Evolutionary conservation across 2,888 invertebrate genomes (phyloP), one percentile per base, ranked within the genome.

Genomic region (Nycteola revayana): DNA sequence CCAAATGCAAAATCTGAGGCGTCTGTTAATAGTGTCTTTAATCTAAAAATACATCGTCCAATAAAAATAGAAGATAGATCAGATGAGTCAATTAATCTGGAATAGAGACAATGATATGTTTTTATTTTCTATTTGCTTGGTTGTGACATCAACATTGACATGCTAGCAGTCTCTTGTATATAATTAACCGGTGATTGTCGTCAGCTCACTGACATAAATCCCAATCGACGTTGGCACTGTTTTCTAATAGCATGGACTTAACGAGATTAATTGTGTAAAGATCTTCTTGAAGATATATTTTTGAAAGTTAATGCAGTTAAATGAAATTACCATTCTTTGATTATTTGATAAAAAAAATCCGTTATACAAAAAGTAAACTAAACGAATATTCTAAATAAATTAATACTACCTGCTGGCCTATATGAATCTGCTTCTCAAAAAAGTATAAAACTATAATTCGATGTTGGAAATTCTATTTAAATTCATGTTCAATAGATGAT

Each of bases 131-230:
- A 52, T 62, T 62, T 61, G 46, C 42, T 47, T 44, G 32, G 49
- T 42, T 58, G 62, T 66, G 68, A 66, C 68, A 69, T 58, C 65
- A 79, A 76, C 78, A 81, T 81, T 81, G 81, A 81, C 80, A 80
- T 67, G 75, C 59, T 75, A 53, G 60, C 66, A 67, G 74, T 75
- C 75, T 70, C 73, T 53, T 37, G 33, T 39, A 40, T 71, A 78
- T 66, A 64, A 62, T 71, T 75, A 76, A 21, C 7, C 5, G 14
- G 14, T n/a, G 21, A 60, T 61, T 58, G 52, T 60, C 63, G 62
- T 61, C 53, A 37, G 56, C 61, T 54, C 54, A 55, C 25, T 54
- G 49, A 50, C 55, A 70, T 71, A 61, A 60, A 72, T 76, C 58
- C 75, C 57, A 60, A 60, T 71, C 56, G 64, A 68, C 57, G 56